Evolutionary conservation across 1,140 invertebrate species (phyloP).

Genomic region (Aphelinus atriplicis): DNA sequence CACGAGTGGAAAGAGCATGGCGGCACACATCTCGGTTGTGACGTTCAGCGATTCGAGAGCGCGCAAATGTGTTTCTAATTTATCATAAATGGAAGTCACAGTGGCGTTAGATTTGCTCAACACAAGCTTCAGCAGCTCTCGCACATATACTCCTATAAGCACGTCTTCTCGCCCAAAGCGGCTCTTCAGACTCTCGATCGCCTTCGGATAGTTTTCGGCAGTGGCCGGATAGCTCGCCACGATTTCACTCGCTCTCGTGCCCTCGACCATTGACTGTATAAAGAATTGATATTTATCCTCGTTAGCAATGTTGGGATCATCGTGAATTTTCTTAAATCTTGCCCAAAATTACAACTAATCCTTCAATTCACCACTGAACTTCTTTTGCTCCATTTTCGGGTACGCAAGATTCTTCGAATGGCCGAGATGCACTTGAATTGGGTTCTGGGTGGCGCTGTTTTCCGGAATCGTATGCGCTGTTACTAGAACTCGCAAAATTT

Average conservation of each 20-base stretch:
- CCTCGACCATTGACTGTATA: no score
- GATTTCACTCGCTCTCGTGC: constrained; percentile 44
- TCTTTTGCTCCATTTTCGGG: constrained; percentile 51
- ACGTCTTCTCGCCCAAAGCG: constrained; percentile 45
- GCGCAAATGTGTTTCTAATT: constrained; percentile 48
- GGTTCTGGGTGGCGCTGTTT: no score
- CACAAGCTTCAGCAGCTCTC: constrained; percentile 46
- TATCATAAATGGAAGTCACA: constrained; percentile 46
- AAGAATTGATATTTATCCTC: constrained; percentile 56
- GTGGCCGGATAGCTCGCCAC: constrained; percentile 29
- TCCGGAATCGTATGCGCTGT: no score
- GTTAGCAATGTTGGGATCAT: constrained; percentile 45
- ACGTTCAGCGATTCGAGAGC: constrained; percentile 49
- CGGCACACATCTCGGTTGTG: no score
- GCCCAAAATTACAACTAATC: constrained; percentile 59
- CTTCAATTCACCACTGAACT: constrained; percentile 51
- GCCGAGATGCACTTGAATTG: no score
- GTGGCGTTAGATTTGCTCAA: constrained; percentile 2
- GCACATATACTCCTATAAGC: constrained; percentile 47
- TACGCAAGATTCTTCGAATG: no score
- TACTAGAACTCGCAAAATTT: no score
- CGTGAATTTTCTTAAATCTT: constrained; percentile 55
- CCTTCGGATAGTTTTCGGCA: constrained; percentile 40
- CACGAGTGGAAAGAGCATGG: no score
- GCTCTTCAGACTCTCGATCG: constrained; percentile 34